Base-by-base conservation (phyloP, 1,140 invertebrate species). In the Sminthurides bifidus region DNA sequence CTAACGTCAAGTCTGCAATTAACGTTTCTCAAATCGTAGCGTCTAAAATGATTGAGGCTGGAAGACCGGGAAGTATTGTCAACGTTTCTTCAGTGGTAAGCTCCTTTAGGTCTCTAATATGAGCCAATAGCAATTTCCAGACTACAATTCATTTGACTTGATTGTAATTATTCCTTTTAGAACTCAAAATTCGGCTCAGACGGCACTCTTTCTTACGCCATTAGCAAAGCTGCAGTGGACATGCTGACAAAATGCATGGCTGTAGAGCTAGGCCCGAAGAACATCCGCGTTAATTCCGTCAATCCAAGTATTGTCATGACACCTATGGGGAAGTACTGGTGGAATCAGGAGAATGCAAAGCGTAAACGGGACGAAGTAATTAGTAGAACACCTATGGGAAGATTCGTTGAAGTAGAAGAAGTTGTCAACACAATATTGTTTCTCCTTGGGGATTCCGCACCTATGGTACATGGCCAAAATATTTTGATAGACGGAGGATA, bases 1-100 rank as follows among this genome's bases (percentile, higher is more conserved):
- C 91, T 0, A 93, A 95, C 73, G 79, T 91, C 0, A 92, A 92
- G 73, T 76, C 84, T 2, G 73, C 85, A 0, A 76, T 93, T 23
- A 88, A 90, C 69, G 77, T 93, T 12, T 84, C 83, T 8, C 90
- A 91, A 74, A 68, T 81, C 61, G 78, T 88, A 56, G 80, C 81
- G 23, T 76, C 77, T 64, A 73, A 79, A 64, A 82, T 90, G 79
- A 77, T 89, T n/a, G 71, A 79, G 44, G 74, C 80, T 17, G 82
- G 82, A 65, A 72, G 72, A 40, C 75, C 77, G 44, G 87, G 90
- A 31, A 75, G 80, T 37, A 90, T 95, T 63, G 90, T 95, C 0
- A 93, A 94, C 68, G 69, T 94, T 14, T 94, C 90, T 0, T 92
- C 88, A n/a, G 38, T 57, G 19, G 53, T 59, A 55, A 48, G 41